Percentiles rank a stretch among this genome's conserved stretches.
phyloP scores from a whole-genome alignment of 1,140 invertebrate species.

The Eubasilissa regina region DNA sequence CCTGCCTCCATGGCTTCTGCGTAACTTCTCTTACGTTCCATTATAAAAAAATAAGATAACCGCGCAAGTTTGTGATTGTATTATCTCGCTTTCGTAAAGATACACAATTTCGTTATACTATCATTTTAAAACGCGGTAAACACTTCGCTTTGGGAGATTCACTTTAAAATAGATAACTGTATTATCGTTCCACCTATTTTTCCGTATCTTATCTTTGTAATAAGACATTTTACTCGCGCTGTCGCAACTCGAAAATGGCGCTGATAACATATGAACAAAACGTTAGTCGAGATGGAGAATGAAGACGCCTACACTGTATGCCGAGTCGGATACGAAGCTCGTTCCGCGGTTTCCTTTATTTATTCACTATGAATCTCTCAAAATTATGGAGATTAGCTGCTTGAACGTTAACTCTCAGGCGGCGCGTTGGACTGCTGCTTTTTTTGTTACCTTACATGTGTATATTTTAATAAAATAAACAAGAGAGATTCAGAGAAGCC shows the following conservation, averaged over 20 bases:
- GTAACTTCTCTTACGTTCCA: constrained; percentile 57
- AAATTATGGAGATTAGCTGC: constrained; percentile 36
- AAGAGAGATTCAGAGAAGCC: too few species aligned
- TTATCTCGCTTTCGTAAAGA: constrained; percentile 33
- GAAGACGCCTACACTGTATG: background rate
- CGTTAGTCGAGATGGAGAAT: background rate
- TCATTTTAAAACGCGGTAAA: constrained; percentile 1
- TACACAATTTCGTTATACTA: constrained; percentile 11
- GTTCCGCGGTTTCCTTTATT: constrained; percentile 36
- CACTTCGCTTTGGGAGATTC: constrained; percentile 14
- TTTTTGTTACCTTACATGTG: too few species aligned
- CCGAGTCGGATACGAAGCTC: background rate
- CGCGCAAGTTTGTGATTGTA: constrained; percentile 30
- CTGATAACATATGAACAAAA: constrained; percentile 10
- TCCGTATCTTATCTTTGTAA: constrained; percentile 44
- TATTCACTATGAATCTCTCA: constrained; percentile 27
- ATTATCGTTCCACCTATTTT: constrained; percentile 26
- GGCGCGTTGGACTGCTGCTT: too few species aligned
- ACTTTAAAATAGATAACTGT: constrained; percentile 26
- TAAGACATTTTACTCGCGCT: constrained; percentile 32
- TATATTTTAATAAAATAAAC: too few species aligned
- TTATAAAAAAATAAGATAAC: constrained; percentile 40
- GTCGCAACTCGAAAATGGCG: constrained; percentile 2
- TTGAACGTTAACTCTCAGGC: background rate
- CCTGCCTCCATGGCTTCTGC: constrained; percentile 53